phyloP scores from a whole-genome alignment of 2,888 invertebrate species.

The Temnothorax ravouxi region DNA sequence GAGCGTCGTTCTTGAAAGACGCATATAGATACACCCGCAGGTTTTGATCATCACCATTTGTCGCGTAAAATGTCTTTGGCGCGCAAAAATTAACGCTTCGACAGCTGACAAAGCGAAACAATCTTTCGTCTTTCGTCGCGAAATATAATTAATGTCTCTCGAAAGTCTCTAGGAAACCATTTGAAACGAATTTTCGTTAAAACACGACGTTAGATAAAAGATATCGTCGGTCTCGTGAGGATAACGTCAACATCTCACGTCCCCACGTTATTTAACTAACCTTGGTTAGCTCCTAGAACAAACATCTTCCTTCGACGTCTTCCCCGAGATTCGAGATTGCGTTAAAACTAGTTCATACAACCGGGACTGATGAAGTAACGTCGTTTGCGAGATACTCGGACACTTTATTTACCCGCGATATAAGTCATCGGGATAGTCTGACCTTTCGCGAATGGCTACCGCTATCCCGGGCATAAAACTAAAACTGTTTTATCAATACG shows the following conservation, averaged over 20 bases:
- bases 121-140: not conserved
- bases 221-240: not conserved
- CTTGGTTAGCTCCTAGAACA: not conserved
- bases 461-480: conserved; percentile 44
- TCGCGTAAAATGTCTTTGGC: not conserved
- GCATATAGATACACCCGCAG: not conserved
- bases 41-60: conserved; percentile 40
- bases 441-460: conserved; percentile 45
- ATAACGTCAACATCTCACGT: not conserved
- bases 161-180: not conserved
- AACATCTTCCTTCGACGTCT: not conserved
- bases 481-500: conserved; percentile 49
- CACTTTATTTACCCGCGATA: conserved; percentile 31
- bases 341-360: conserved; percentile 30
- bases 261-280: not conserved
- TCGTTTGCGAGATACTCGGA: conserved; percentile 9
- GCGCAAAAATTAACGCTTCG: conserved; percentile 46
- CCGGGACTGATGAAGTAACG: conserved; percentile 15
- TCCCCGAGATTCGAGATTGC: conserved; percentile 19
- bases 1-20: not conserved
- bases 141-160: conserved; percentile 34
- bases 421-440: conserved; percentile 35
- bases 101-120: conserved; percentile 8
- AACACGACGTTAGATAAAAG: not conserved
- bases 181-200: conserved; percentile 6